phyloP scores from a whole-genome alignment of 2,797 vertebrate species.

The Gastrophryne carolinensis region DNA sequence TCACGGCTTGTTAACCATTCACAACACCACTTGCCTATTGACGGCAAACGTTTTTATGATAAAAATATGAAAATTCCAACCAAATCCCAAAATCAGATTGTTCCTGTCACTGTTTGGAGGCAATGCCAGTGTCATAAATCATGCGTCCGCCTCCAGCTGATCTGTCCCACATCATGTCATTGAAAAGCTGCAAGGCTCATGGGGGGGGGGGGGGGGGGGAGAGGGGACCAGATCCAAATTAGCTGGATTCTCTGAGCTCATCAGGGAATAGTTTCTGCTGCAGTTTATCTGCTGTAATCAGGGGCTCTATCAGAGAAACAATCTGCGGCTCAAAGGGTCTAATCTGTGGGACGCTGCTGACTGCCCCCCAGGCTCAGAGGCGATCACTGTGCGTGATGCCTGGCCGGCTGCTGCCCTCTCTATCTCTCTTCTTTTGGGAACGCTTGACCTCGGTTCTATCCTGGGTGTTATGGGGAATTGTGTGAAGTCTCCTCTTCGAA shows the following conservation, averaged over 20 bases:
- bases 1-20: neutral
- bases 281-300: conserved; percentile 74
- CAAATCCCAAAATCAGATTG: conserved; percentile 19
- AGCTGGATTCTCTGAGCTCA: conserved; percentile 65
- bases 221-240: conserved; percentile 60
- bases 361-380: conserved; percentile 65
- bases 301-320: conserved; percentile 68
- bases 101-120: conserved; percentile 8
- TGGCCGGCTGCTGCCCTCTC: conserved; percentile 65
- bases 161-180: conserved; percentile 65
- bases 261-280: conserved; percentile 62
- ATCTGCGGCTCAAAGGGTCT: conserved; percentile 74
- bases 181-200: conserved; percentile 54
- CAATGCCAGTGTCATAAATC: conserved; percentile 40
- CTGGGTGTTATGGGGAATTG: conserved; percentile 90
- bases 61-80: neutral
- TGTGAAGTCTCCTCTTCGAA: conserved; percentile 93
- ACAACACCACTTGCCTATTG: neutral
- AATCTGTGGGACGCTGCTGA: conserved; percentile 59
- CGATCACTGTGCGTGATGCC: conserved; percentile 67
- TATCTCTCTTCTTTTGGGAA: conserved; percentile 64
- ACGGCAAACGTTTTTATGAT: neutral
- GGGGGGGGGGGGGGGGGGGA: conserved; percentile 39
- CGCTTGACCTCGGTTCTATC: conserved; percentile 62
- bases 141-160: conserved; percentile 71